Evolutionary conservation across 2,113 vertebrate genomes (phyloP).

Genomic region (Monopterus albus): DNA sequence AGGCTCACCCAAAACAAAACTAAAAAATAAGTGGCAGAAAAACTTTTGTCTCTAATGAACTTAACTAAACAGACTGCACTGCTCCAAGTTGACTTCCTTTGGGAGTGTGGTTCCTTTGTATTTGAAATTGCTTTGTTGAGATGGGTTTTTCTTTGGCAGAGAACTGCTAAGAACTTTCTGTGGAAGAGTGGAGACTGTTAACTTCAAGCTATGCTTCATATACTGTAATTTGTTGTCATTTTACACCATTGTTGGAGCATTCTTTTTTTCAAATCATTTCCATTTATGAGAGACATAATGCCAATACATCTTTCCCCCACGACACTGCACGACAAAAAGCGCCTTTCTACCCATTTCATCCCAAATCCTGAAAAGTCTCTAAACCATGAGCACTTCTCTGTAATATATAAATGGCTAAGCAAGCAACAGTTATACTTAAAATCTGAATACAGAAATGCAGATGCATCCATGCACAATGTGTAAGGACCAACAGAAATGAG

Average conservation of each 20-base stretch:
- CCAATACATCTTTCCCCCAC: not conserved
- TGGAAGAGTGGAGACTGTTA: conserved; percentile 1
- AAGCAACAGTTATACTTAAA: no score
- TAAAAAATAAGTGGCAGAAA: conserved; percentile 20
- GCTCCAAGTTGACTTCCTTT: conserved; percentile 21
- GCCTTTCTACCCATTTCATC: not conserved
- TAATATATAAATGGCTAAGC: no score
- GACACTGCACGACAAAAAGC: not conserved
- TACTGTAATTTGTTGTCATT: conserved; percentile 14
- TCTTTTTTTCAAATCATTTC: conserved; percentile 4
- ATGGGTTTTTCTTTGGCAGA: conserved; percentile 28
- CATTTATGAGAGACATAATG: conserved; percentile 3
- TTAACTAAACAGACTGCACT: conserved; percentile 57
- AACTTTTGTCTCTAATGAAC: conserved; percentile 64
- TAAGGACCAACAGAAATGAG: not conserved
- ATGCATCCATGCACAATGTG: no score
- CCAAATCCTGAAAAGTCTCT: not conserved
- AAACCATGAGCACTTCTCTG: not conserved
- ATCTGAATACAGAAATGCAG: no score
- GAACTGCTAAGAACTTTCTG: not conserved
- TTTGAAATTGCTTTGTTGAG: conserved; percentile 55
- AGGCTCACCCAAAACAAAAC: conserved; percentile 12
- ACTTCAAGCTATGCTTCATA: conserved; percentile 31
- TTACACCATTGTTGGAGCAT: conserved; percentile 2
- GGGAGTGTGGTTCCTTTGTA: conserved; percentile 31